Percentiles rank a stretch among this genome's conserved stretches.
These are phyloP conservation scores for Drosophila nasuta DNA, from an alignment of 1,140 invertebrate genomes.

Conservation along the genomic window DNA sequence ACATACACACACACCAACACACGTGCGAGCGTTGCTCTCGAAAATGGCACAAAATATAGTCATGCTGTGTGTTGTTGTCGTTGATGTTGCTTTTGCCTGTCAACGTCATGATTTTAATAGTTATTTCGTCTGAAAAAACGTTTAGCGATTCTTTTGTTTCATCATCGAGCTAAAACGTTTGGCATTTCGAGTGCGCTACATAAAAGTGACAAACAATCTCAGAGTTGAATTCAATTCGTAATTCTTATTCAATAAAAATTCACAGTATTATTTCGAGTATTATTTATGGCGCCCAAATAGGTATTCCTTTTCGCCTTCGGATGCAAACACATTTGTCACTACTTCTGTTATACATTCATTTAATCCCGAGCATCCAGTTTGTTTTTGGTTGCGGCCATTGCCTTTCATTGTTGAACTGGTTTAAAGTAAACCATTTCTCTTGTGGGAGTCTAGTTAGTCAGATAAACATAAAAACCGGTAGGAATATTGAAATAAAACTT, in stretches of 20 bases:
- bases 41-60: constrained; percentile 71
- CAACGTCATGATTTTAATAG: constrained; percentile 58
- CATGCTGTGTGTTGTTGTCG: constrained; percentile 41
- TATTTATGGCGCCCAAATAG: not conserved
- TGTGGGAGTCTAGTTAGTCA: constrained; percentile 21
- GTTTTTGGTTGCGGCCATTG: constrained; percentile 58
- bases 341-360: constrained; percentile 5
- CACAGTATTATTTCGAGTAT: not conserved
- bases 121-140: constrained; percentile 9
- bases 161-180: constrained; percentile 41
- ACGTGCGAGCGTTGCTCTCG: constrained; percentile 67
- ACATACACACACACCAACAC: constrained; percentile 22
- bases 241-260: constrained; percentile 9
- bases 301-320: not conserved
- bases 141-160: too few species aligned
- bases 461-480: constrained; percentile 6
- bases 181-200: constrained; percentile 44
- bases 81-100: constrained; percentile 41
- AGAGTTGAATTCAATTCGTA: not conserved
- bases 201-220: constrained; percentile 12
- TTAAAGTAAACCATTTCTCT: constrained; percentile 35
- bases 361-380: constrained; percentile 20
- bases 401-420: constrained; percentile 62
- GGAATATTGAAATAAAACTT: constrained; percentile 15
- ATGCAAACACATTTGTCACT: constrained; percentile 11